Evolutionary conservation across 64 coral and sea anemone genomes (phyloP).

Genomic region (Actinia equina): DNA sequence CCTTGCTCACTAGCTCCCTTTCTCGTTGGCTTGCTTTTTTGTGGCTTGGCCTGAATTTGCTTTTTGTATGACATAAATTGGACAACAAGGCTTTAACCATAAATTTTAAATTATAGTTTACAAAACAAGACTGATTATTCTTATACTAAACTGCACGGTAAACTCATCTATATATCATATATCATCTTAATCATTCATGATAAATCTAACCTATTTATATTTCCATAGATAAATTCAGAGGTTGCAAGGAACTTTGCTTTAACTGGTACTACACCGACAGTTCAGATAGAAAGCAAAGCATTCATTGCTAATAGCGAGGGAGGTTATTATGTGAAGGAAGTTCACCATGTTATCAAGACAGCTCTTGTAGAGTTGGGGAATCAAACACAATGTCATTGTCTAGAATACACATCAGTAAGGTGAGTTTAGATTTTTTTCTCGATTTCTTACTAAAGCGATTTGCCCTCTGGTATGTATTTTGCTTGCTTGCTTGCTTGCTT

Average conservation of each 20-base stretch:
- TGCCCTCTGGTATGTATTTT: not conserved
- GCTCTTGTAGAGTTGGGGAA: conserved; percentile 41
- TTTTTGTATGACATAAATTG: too few species aligned
- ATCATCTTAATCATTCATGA: too few species aligned
- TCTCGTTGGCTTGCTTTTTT: not conserved
- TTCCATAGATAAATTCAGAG: conserved; percentile 25
- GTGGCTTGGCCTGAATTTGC: too few species aligned
- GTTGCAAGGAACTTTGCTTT: conserved; percentile 21
- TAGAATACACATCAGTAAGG: not conserved
- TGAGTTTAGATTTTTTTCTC: not conserved
- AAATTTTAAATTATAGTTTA: too few species aligned
- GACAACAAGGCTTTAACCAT: too few species aligned
- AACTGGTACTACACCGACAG: conserved; percentile 26
- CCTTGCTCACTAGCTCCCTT: too few species aligned
- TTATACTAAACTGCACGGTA: too few species aligned
- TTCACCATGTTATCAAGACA: conserved; percentile 4
- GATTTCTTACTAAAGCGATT: too few species aligned
- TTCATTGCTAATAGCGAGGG: not conserved
- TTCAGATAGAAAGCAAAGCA: conserved; percentile 17
- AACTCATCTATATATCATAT: too few species aligned
- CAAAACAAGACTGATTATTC: too few species aligned
- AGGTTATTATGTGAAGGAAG: not conserved
- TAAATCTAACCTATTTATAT: not conserved
- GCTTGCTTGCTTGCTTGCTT: not conserved
- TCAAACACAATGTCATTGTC: conserved; percentile 31